Base-by-base conservation (phyloP, 2,113 vertebrate genomes). In the Columba livia region DNA sequence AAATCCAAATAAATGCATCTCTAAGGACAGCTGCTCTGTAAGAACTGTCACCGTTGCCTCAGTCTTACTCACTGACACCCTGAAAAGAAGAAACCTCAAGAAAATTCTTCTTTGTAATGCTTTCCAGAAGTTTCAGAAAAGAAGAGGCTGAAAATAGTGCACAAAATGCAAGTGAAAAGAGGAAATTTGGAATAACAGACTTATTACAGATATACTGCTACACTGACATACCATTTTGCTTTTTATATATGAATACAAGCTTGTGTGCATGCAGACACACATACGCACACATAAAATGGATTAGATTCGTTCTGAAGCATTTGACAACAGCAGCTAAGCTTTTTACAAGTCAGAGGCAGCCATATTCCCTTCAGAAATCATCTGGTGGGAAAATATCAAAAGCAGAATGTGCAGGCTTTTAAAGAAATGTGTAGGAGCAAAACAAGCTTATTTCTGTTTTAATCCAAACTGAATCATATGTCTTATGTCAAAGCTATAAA, bases 401-500 rank as follows among this genome's bases (percentile, higher is more conserved):
- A 70, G 71, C 21, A 64, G 65, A 92, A 94, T 69, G 57, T 64
- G 25, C 60, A 85, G 86, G 71, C 74, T 90, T 86, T 88, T 84
- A 85, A 89, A 62, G 84, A 89, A 96, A 83, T 86, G 79, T 89
- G 83, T 94, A 88, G 93, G 93, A 96, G 90, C 71, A 48, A 94
- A 95, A 75, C 9, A 64, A 90, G 78, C 85, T 81, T 88, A 94
- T 95, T 94, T 95, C 93, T 94, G 93, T 54, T 95, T 51, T 93
- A 95, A 89, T 93, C 83, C 72, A 94, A 85, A 92, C 73, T 93
- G 93, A 86, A 94, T 96, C 88, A 82, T 96, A 96, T 93, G 92
- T 81, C 93, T 95, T 89, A 40, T 95, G 94, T 91, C 92, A 84
- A 84, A 93, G 86, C 82, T 58, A 89, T 80, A 83, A 97, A 88